A percentile compares a stretch with the other conserved stretches of the same genome.
These are phyloP conservation scores for rat (Rattus norvegicus) DNA, from an alignment of 2,113 vertebrate species.

Conservation along the genomic window DNA sequence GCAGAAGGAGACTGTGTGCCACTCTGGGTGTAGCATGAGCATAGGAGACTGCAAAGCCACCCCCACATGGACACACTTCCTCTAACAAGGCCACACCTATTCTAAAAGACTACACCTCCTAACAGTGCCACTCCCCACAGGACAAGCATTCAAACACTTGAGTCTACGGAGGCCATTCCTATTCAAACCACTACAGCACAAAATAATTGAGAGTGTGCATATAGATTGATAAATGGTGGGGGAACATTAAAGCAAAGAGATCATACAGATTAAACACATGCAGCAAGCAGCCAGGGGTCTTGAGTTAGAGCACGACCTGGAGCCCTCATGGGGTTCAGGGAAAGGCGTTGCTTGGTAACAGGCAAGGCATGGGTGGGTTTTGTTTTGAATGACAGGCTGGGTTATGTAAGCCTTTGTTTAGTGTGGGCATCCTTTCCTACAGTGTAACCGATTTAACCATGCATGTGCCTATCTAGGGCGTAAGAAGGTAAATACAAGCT, in stretches of 20 bases:
- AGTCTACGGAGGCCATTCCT: too few species aligned
- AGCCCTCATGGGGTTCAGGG: not conserved
- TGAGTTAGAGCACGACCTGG: not conserved
- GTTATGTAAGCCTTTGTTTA: not conserved
- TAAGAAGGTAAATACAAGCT: not conserved
- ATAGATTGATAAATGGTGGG: not conserved
- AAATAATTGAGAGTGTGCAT: not conserved
- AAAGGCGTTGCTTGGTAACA: not conserved
- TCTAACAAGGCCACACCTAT: too few species aligned
- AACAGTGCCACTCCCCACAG: too few species aligned
- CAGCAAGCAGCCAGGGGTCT: not conserved
- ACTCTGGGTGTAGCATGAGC: not conserved
- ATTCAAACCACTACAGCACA: not conserved
- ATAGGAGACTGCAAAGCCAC: too few species aligned
- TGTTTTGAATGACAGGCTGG: not conserved
- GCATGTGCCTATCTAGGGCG: not conserved
- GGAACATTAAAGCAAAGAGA: not conserved
- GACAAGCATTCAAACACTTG: too few species aligned
- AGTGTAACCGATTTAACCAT: not conserved
- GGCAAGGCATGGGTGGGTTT: not conserved
- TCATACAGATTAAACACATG: not conserved
- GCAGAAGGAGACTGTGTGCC: not conserved
- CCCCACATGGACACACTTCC: too few species aligned
- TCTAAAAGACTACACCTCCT: too few species aligned
- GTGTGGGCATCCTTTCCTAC: not conserved